Evolutionary conservation across 2,797 vertebrate species (phyloP).

Genomic region (Danio aesculapii): DNA sequence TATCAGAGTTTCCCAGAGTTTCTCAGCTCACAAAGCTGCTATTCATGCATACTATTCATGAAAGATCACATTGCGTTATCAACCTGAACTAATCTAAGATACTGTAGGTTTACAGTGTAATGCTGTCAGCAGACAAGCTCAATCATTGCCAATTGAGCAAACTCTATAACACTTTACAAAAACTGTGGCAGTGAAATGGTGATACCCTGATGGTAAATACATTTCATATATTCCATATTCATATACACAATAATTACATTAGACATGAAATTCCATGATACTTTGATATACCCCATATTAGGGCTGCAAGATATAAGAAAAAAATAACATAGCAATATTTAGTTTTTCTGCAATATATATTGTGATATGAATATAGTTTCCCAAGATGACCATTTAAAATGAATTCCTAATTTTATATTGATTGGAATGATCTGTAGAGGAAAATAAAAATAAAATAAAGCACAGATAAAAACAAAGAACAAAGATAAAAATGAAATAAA

Average conservation of each 20-base stretch:
- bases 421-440: no score
- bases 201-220: background rate
- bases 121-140: background rate
- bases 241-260: no score
- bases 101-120: background rate
- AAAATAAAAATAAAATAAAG: no score
- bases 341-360: no score
- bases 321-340: no score
- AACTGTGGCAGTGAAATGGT: background rate
- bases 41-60: constrained; percentile 19
- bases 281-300: background rate
- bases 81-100: background rate
- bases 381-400: no score
- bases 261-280: background rate
- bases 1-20: constrained; percentile 31
- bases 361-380: no score
- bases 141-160: background rate
- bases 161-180: background rate
- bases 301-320: no score
- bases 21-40: constrained; percentile 23
- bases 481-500: no score
- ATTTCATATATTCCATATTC: background rate
- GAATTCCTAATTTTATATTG: no score
- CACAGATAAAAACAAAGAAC: no score
- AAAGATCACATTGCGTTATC: constrained; percentile 4